Conservation (phyloP, 1,140 invertebrate species). For the Solenopsis fugax region DNA sequence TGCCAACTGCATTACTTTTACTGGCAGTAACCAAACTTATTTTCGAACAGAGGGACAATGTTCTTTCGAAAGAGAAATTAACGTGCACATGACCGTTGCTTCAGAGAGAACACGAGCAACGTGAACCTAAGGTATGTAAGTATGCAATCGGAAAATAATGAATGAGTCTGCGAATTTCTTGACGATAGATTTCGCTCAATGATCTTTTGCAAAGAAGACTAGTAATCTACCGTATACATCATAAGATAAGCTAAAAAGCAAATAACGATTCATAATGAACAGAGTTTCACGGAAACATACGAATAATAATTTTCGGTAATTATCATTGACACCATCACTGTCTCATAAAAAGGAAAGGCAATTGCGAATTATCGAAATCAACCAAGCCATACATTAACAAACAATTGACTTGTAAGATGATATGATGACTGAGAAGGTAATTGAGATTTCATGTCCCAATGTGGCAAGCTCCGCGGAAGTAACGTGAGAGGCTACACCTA, state of each 20-base stretch:
- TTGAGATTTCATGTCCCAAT: neutral
- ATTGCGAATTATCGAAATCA: neutral
- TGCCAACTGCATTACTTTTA: too few species aligned
- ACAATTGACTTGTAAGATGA: neutral
- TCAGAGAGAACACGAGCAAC: conserved; percentile 37
- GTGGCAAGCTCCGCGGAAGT: neutral
- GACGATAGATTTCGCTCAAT: conserved; percentile 14
- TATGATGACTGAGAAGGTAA: neutral
- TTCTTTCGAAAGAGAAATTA: neutral
- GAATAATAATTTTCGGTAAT: neutral
- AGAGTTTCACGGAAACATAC: neutral
- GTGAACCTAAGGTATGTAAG: conserved; percentile 1
- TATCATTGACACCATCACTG: neutral
- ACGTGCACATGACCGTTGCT: neutral
- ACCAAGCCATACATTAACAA: neutral
- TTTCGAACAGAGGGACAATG: too few species aligned
- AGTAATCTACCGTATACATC: neutral
- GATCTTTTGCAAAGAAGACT: conserved; percentile 22
- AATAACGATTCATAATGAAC: neutral
- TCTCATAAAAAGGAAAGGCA: neutral
- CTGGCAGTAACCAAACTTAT: too few species aligned
- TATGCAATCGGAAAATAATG: conserved; percentile 51
- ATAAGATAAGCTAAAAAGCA: neutral
- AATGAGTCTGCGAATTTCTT: conserved; percentile 31
- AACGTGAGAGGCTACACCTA: neutral